Percentiles rank a stretch among this genome's conserved stretches.
These are phyloP conservation scores for Sminthopsis crassicaudata DNA, from an alignment of 2,113 vertebrate genomes.

Conservation along the genomic window DNA sequence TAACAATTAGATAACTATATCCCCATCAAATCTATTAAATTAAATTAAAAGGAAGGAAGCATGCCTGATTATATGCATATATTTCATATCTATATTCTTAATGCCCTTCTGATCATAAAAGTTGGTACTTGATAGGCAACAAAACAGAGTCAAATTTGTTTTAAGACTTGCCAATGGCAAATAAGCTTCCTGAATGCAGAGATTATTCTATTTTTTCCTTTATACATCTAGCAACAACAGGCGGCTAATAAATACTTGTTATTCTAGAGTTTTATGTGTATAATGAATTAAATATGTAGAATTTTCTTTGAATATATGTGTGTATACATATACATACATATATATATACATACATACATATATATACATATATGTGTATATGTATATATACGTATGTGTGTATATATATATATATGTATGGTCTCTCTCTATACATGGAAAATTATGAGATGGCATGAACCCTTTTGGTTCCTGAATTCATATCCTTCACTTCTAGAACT, in stretches of 20 bases:
- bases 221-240: neutral
- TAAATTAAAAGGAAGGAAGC: neutral
- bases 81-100: neutral
- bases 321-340: neutral
- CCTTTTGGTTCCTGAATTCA: neutral
- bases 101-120: neutral
- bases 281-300: neutral
- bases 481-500: neutral
- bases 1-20: neutral
- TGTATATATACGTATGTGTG: neutral
- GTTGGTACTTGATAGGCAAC: neutral
- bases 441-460: neutral
- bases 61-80: fast-evolving
- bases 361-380: neutral
- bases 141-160: neutral
- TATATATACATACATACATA: no score
- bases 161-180: neutral
- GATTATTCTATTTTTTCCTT: neutral
- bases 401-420: neutral
- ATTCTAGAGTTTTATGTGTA: neutral
- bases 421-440: no score
- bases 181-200: neutral
- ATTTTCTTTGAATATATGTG: neutral
- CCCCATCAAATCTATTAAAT: neutral
- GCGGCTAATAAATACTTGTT: neutral